These are phyloP conservation scores for Gastrophryne carolinensis DNA, from an alignment of 2,797 vertebrate species.

Conservation along the genomic window DNA sequence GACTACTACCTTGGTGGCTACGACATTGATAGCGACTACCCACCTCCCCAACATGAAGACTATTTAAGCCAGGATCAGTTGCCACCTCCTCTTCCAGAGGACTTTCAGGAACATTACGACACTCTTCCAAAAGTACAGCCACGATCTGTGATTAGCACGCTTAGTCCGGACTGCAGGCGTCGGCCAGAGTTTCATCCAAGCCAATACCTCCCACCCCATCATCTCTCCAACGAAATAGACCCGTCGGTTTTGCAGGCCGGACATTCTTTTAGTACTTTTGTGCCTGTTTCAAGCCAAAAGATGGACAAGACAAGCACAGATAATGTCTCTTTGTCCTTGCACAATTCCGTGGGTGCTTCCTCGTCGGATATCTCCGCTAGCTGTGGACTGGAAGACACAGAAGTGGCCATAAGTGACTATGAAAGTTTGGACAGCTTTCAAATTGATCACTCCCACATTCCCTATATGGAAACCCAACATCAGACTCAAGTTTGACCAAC, in stretches of 20 bases:
- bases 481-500: slow-evolving; percentile 89
- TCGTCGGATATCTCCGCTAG: slow-evolving; percentile 81
- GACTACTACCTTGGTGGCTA: slow-evolving; percentile 97
- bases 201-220: slow-evolving; percentile 93
- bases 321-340: slow-evolving; percentile 72
- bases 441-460: slow-evolving; percentile 70
- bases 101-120: slow-evolving; percentile 80
- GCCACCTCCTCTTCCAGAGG: slow-evolving; percentile 85
- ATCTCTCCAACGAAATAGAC: slow-evolving; percentile 77
- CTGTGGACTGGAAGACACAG: slow-evolving; percentile 78
- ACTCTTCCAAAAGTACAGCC: slow-evolving; percentile 71
- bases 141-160: slow-evolving; percentile 76
- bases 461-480: slow-evolving; percentile 81
- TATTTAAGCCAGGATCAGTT: slow-evolving; percentile 89
- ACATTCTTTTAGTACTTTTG: slow-evolving; percentile 73
- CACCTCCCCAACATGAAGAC: slow-evolving; percentile 87
- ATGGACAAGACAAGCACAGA: slow-evolving; percentile 71
- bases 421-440: slow-evolving; percentile 82
- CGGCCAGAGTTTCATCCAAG: slow-evolving; percentile 90
- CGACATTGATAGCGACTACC: slow-evolving; percentile 93
- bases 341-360: slow-evolving; percentile 80
- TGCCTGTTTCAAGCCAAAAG: slow-evolving; percentile 63
- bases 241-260: slow-evolving; percentile 60
- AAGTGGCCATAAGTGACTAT: slow-evolving; percentile 82
- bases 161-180: slow-evolving; percentile 75